Conservation (phyloP, 2,797 vertebrate species). For the Sparus aurata region DNA sequence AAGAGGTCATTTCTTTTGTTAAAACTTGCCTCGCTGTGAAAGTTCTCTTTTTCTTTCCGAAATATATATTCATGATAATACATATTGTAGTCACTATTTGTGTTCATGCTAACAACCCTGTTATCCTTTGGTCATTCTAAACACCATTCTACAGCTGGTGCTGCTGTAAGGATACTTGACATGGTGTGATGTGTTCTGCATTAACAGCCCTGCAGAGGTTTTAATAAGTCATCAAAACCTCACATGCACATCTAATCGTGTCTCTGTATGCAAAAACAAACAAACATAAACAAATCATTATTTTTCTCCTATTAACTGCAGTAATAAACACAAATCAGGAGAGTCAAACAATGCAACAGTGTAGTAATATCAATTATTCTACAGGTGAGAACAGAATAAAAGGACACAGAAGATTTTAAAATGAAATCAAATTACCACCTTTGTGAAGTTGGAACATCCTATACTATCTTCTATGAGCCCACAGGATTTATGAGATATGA, state of each 20-base stretch:
- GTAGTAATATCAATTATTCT: neutral
- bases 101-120: neutral
- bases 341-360: slow-evolving; percentile 4
- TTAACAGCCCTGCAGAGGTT: neutral
- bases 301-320: slow-evolving; percentile 14
- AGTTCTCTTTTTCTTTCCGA: neutral
- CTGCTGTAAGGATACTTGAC: neutral
- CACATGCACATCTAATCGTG: neutral
- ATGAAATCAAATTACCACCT: neutral
- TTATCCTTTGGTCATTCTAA: neutral
- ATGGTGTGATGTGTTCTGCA: neutral
- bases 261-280: too few relatives aligned
- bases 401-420: neutral
- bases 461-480: neutral
- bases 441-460: neutral
- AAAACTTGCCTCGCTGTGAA: neutral
- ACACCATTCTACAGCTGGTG: neutral
- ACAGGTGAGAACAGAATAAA: neutral
- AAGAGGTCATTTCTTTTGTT: neutral
- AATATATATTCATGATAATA: neutral
- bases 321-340: slow-evolving; percentile 10
- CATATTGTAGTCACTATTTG: neutral
- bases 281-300: neutral
- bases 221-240: neutral
- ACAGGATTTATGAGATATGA: neutral